Percentiles rank a stretch among this genome's conserved stretches.
Conservation (phyloP, 2,797 vertebrate species). For the Enteromius argenteus region DNA sequence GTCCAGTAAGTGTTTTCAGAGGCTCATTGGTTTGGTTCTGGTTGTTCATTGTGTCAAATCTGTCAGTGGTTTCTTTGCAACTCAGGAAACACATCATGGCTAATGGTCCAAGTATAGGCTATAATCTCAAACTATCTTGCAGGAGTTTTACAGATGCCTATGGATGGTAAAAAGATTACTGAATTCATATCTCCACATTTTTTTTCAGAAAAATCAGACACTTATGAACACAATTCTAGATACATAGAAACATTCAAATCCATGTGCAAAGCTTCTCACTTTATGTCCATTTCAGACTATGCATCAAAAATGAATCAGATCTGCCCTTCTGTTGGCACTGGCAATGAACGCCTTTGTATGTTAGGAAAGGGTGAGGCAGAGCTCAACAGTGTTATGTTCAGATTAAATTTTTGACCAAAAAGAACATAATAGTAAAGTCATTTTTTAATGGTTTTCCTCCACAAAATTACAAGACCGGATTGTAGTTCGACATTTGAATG, state of each 20-base stretch:
- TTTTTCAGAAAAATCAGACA: not conserved
- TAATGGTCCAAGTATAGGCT: conserved; percentile 18
- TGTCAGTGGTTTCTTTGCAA: conserved; percentile 60
- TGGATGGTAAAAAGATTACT: conserved; percentile 19
- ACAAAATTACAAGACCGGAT: conserved; percentile 35
- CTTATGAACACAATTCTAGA: conserved; percentile 24
- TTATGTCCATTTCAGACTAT: conserved; percentile 72
- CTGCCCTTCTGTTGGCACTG: conserved; percentile 47
- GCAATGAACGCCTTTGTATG: conserved; percentile 75
- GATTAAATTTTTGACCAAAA: not conserved
- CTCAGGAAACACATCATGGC: conserved; percentile 58
- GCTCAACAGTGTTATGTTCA: conserved; percentile 53
- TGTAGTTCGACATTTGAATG: conserved; percentile 33
- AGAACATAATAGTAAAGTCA: not conserved
- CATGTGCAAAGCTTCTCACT: conserved; percentile 51
- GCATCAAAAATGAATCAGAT: conserved; percentile 70
- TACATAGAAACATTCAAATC: conserved; percentile 27
- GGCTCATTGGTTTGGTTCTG: conserved; percentile 27
- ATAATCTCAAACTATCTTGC: conserved; percentile 43
- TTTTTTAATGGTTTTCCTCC: conserved; percentile 27
- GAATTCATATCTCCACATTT: conserved; percentile 12
- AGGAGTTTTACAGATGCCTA: conserved; percentile 35
- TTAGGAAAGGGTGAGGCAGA: conserved; percentile 67
- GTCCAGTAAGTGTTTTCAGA: not conserved
- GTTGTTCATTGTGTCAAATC: conserved; percentile 38